These are phyloP conservation scores for Cosmia trapezina DNA, from an alignment of 2,888 invertebrate species.

Conservation along the genomic window DNA sequence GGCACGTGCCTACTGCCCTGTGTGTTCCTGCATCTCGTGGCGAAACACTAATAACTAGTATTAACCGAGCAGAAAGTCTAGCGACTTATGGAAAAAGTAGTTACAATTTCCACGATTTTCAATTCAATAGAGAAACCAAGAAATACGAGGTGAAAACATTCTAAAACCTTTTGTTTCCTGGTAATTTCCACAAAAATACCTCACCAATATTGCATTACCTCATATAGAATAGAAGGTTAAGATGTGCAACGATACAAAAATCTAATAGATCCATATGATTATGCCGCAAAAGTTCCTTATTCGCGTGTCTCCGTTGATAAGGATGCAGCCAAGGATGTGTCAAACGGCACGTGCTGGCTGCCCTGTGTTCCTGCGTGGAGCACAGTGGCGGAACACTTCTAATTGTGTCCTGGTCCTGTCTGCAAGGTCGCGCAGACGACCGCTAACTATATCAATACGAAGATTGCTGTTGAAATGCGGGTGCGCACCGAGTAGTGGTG, in stretches of 20 bases:
- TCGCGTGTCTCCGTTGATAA: slow-evolving; percentile 59
- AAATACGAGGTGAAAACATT: too few species aligned
- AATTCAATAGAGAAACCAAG: too few species aligned
- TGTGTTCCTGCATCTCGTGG: neutral
- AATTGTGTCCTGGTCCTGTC: slow-evolving; percentile 82
- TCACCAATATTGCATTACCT: neutral
- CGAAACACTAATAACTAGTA: too few species aligned
- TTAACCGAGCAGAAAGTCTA: too few species aligned
- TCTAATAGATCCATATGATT: neutral
- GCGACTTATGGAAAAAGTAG: too few species aligned
- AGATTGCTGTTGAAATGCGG: slow-evolving; percentile 85
- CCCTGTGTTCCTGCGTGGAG: slow-evolving; percentile 64
- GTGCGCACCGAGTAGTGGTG: slow-evolving; percentile 69
- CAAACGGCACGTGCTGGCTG: slow-evolving; percentile 72
- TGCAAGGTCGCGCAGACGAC: slow-evolving; percentile 79
- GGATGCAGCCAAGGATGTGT: slow-evolving; percentile 76
- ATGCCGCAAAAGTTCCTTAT: slow-evolving; percentile 20
- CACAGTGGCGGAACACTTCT: slow-evolving; percentile 75
- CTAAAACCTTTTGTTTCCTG: too few species aligned
- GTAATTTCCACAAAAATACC: neutral
- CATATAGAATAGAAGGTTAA: neutral
- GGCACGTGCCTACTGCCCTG: slow-evolving; percentile 65
- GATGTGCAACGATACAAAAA: neutral
- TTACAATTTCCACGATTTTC: too few species aligned
- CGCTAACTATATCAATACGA: slow-evolving; percentile 84